Evolutionary conservation across 2,888 invertebrate species (phyloP).

Genomic region (Ceramica pisi): DNA sequence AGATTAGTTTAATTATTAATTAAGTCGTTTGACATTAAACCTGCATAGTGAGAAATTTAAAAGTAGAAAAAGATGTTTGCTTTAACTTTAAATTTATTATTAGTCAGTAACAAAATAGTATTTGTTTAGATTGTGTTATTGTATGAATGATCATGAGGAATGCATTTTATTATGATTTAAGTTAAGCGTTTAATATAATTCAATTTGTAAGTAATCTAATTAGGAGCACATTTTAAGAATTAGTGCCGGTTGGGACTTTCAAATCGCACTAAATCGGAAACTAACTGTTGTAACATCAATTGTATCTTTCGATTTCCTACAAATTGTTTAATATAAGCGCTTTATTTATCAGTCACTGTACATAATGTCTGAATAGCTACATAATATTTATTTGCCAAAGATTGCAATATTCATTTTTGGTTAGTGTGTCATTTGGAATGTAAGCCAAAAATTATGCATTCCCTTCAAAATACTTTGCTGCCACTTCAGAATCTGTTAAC

Average conservation of each 20-base stretch:
- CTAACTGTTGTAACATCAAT: too few relatives aligned
- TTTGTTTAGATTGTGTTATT: slow-evolving; percentile 27
- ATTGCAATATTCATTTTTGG: neutral
- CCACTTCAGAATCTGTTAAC: neutral
- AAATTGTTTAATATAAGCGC: too few relatives aligned
- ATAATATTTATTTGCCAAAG: slow-evolving; percentile 55
- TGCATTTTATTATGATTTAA: slow-evolving; percentile 47
- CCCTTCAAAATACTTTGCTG: neutral
- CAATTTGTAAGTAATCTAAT: too few relatives aligned
- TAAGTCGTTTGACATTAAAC: slow-evolving; percentile 39
- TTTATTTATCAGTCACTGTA: slow-evolving; percentile 45
- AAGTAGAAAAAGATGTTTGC: slow-evolving; percentile 19
- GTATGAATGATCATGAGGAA: slow-evolving; percentile 51
- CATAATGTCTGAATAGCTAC: slow-evolving; percentile 20
- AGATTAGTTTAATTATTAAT: slow-evolving; percentile 1
- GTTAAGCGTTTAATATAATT: too few relatives aligned
- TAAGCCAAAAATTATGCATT: neutral
- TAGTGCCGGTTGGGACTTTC: too few relatives aligned
- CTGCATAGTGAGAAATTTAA: slow-evolving; percentile 34
- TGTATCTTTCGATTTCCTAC: too few relatives aligned
- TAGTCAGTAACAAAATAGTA: slow-evolving; percentile 23
- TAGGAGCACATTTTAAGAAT: too few relatives aligned
- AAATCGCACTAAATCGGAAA: too few relatives aligned
- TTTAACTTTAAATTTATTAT: slow-evolving; percentile 24
- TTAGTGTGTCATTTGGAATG: neutral